These are phyloP conservation scores for Aplysina aerophoba DNA, from an alignment of 37 sponge, comb jelly and placozoan genomes.

Conservation along the genomic window DNA sequence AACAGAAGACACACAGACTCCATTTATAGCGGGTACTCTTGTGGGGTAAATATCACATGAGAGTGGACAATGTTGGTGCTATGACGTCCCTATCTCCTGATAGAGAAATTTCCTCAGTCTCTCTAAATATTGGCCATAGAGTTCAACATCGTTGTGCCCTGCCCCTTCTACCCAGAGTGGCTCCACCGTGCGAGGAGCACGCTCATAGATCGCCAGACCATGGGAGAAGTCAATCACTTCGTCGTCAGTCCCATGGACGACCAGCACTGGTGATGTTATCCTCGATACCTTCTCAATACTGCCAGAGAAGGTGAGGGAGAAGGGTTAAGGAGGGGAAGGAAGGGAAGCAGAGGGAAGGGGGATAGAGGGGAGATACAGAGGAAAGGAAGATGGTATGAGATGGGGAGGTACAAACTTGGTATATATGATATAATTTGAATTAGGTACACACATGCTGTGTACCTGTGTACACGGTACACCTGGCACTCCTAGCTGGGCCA, in stretches of 20 bases:
- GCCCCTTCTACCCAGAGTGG: conserved; percentile 99
- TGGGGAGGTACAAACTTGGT: background rate
- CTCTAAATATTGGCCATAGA: conserved; percentile 93
- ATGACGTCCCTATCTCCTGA: conserved; percentile 75
- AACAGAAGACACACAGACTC: too few species aligned
- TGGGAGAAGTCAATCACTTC: conserved; percentile 99
- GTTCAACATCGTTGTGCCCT: conserved; percentile 99
- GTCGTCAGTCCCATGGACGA: conserved; percentile 99
- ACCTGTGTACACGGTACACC: too few species aligned
- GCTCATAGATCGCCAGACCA: conserved; percentile 92
- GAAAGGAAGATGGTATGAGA: background rate
- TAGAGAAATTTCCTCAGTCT: conserved; percentile 87
- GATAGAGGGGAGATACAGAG: background rate
- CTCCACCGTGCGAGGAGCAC: conserved; percentile 91
- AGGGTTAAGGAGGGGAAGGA: background rate
- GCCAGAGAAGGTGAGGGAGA: background rate
- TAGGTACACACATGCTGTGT: too few species aligned
- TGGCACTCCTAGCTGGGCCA: too few species aligned
- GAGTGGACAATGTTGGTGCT: background rate
- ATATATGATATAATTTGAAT: too few species aligned
- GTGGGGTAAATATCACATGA: too few species aligned
- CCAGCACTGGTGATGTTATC: conserved; percentile 83
- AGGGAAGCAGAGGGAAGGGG: background rate
- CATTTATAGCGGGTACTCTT: too few species aligned
- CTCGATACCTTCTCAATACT: conserved; percentile 89